Percentiles rank a stretch among this genome's conserved stretches.
Evolutionary conservation across 2,888 invertebrate genomes (phyloP).

Genomic region (Diarsia dahlii): DNA sequence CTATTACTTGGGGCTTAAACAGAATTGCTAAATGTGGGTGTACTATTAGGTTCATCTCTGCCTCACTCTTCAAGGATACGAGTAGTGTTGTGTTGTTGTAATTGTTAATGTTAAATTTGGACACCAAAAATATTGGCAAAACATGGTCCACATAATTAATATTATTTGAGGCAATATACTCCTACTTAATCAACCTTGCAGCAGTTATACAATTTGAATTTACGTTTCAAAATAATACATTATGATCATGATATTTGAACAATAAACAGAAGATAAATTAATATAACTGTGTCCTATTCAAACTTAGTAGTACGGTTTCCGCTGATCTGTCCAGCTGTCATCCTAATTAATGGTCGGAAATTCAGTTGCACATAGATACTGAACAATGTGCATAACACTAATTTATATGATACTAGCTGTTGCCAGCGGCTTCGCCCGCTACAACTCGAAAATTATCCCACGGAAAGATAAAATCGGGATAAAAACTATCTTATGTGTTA

Average conservation of each 20-base stretch:
- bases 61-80: background rate
- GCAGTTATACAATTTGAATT: background rate
- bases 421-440: background rate
- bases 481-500: no score
- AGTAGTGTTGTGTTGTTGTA: no score
- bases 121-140: no score
- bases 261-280: background rate
- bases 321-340: slow-evolving; percentile 13
- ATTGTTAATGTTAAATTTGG: no score
- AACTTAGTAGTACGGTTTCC: slow-evolving; percentile 35
- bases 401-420: background rate
- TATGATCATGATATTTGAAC: background rate
- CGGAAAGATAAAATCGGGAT: no score
- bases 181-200: no score
- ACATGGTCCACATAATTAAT: no score
- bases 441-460: no score
- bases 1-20: background rate
- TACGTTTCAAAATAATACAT: background rate
- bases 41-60: background rate
- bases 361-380: background rate
- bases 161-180: no score
- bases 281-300: slow-evolving; percentile 1
- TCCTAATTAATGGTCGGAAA: slow-evolving; percentile 43
- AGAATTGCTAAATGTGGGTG: background rate
- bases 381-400: background rate